Evolutionary conservation across 2,888 invertebrate species (phyloP), one percentile per base, ranked within the genome.

Genomic region (Eurytoma californica): DNA sequence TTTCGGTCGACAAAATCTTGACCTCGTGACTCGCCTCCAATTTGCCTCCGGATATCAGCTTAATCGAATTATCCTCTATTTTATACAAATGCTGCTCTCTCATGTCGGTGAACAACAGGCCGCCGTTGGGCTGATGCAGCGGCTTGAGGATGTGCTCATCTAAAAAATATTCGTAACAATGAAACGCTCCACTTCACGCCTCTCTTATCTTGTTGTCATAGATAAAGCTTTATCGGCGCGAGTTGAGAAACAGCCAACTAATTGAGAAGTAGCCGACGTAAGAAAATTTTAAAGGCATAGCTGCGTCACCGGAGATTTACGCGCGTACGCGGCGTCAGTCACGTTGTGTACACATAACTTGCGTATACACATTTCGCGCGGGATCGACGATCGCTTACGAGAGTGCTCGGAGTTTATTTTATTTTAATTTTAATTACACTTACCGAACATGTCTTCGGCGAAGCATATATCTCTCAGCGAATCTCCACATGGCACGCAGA

Each of bases 111-210:
- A 84, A 84, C 2, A 76, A 73, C 53, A 82, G 84, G 60, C 82
- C 80, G 18, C 16, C 77, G 16, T 66, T 30, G 28, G 74, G 80
- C 79, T 66, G 74, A 61, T 57, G 83, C 57, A 63, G 18, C 2
- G 84, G 84, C 47, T 82, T 80, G 24, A 87, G 82, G 53, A 87
- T 80, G 58, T 86, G 86, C 78, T 86, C 85, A 67, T 87, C 86
- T 86, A 55, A 53, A 85, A 85, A 61, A 39, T 80, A 80, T 68
- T 28, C 57, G 76, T 68, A 76, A 72, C 58, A 80, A 70, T 57
- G 13, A 16, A n/a, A 58, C 13, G 12, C 3, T 55, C n/a, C 61
- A 53, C 65, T 69, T 39, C 39, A n/a, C 51, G 69, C 7, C 47
- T 68, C 47, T 68, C 51, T 76, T 73, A 77, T 77, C 76, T 82